Evolutionary conservation across 1,140 invertebrate genomes (phyloP).

Genomic region (Telenomus remus): DNA sequence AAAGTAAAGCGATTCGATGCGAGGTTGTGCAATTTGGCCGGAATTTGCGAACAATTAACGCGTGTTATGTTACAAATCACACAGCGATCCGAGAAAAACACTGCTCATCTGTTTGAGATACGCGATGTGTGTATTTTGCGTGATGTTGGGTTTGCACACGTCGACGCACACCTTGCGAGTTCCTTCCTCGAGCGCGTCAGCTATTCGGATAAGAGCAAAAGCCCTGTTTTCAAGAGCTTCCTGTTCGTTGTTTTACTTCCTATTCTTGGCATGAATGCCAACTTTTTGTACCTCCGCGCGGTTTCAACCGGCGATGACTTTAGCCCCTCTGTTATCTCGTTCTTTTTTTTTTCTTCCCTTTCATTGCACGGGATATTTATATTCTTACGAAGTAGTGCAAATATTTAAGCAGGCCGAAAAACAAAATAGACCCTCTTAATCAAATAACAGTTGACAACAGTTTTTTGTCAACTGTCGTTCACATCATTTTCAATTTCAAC

Average conservation of each 20-base stretch:
- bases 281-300: constrained; percentile 22
- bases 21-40: not conserved
- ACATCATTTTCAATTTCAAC: no score
- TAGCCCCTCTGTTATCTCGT: constrained; percentile 14
- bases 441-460: no score
- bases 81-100: constrained; percentile 12
- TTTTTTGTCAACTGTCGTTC: no score
- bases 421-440: not conserved
- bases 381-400: constrained; percentile 12
- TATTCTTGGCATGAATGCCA: constrained; percentile 37
- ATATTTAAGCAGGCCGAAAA: constrained; percentile 3
- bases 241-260: constrained; percentile 47
- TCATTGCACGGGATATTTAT: constrained; percentile 11
- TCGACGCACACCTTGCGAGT: constrained; percentile 23
- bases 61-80: constrained; percentile 15
- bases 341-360: constrained; percentile 1
- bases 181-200: constrained; percentile 21
- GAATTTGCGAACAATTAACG: constrained; percentile 11
- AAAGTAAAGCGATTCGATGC: no score
- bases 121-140: constrained; percentile 43
- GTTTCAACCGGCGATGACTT: not conserved
- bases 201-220: constrained; percentile 43
- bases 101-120: constrained; percentile 30
- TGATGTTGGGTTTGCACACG: constrained; percentile 40
- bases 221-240: constrained; percentile 33